A percentile compares a stretch with the other conserved stretches of the same genome.
Conservation (phyloP, 2,113 vertebrate species). For the Lampris incognitus region DNA sequence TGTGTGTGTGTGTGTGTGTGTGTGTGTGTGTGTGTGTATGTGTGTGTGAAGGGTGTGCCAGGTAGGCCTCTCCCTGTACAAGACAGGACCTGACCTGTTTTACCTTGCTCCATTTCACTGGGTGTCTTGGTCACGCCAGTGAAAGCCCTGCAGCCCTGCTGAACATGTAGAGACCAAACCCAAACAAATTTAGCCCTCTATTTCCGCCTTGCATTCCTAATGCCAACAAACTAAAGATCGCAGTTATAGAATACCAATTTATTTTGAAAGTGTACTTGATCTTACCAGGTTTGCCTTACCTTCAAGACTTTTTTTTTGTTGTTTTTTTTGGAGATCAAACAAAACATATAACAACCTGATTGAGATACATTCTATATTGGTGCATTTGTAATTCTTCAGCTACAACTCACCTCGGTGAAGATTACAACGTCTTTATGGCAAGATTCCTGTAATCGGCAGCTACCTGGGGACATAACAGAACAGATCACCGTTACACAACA, state of each 20-base stretch:
- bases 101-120: constrained; percentile 40
- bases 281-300: background rate
- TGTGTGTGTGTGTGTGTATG: constrained; percentile 21
- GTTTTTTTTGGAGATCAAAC: constrained; percentile 12
- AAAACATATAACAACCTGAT: background rate
- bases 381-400: background rate
- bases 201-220: constrained; percentile 2
- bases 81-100: constrained; percentile 69
- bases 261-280: no score
- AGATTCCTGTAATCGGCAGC: background rate
- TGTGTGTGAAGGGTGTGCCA: constrained; percentile 59
- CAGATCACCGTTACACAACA: background rate
- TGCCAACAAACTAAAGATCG: background rate
- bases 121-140: constrained; percentile 27
- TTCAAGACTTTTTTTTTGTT: background rate
- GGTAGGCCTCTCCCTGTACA: constrained; percentile 70
- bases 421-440: background rate
- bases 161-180: constrained; percentile 43
- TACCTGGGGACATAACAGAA: constrained; percentile 9
- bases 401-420: constrained; percentile 32
- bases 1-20: background rate
- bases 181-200: constrained; percentile 6
- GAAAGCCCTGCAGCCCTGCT: constrained; percentile 9
- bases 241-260: background rate
- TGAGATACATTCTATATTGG: background rate